Conservation (phyloP, 2,113 vertebrate species). For the Sylvietta virens region DNA sequence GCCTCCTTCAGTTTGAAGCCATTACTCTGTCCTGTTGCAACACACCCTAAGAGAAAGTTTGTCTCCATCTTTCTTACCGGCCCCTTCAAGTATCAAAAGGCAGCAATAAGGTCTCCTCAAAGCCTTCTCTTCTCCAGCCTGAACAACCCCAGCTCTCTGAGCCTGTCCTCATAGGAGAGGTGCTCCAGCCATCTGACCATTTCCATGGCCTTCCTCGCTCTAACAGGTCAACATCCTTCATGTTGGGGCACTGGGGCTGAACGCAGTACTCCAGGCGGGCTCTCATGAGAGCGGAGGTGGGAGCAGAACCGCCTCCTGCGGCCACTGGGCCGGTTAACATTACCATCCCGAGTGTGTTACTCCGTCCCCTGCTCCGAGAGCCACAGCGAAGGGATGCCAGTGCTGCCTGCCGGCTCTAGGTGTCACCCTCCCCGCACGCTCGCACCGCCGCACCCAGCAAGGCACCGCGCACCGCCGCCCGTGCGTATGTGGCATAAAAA, state of each 20-base stretch:
- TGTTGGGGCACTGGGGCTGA: background rate
- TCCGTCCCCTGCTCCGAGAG: background rate
- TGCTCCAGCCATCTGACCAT: background rate
- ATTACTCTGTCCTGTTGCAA: background rate
- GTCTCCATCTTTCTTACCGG: background rate
- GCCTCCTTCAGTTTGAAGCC: background rate
- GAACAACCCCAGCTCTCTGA: background rate
- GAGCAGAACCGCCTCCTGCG: background rate
- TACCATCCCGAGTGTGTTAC: fast-evolving
- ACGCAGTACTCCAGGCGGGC: fast-evolving
- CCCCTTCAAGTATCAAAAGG: background rate
- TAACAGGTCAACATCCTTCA: background rate
- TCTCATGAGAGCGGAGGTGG: background rate
- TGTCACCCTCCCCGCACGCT: background rate
- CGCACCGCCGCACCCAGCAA: fast-evolving
- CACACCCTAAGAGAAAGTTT: fast-evolving
- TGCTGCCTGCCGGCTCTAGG: background rate
- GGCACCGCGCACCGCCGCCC: background rate
- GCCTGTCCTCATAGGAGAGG: background rate
- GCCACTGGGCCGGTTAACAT: fast-evolving
- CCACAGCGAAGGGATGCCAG: fast-evolving
- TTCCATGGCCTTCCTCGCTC: background rate
- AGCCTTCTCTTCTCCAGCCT: background rate
- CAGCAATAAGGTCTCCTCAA: background rate
- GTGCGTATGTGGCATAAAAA: fast-evolving